Percentiles rank a stretch among this genome's conserved stretches.
Conservation (phyloP, 2,888 invertebrate genomes). For the Tachystola acroxantha region DNA sequence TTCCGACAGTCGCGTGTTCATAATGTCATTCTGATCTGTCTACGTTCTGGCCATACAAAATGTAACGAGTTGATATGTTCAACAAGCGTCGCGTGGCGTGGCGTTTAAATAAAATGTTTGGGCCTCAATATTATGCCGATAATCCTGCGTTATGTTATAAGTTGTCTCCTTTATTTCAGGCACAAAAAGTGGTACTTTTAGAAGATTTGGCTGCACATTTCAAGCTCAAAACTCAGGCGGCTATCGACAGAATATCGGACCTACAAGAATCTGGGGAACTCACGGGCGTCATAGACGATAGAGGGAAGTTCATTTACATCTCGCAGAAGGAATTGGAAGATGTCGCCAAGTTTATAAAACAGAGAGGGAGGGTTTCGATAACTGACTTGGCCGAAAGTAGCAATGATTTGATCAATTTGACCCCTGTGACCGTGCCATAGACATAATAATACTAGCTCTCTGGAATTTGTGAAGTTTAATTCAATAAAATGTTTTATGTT, state of each 20-base stretch:
- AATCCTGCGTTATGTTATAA: too few species aligned
- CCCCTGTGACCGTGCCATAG: conserved; percentile 66
- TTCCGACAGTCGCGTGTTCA: too few species aligned
- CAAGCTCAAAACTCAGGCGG: conserved; percentile 92
- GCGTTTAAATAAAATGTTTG: too few species aligned
- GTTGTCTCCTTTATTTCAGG: conserved; percentile 69
- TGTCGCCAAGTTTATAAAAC: conserved; percentile 96
- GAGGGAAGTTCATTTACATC: conserved; percentile 99
- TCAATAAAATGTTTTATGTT: conserved; percentile 10
- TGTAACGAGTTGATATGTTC: neutral
- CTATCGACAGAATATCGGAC: conserved; percentile 91
- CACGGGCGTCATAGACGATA: conserved; percentile 98
- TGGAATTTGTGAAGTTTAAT: neutral
- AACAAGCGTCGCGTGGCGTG: too few species aligned
- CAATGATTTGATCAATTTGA: conserved; percentile 92
- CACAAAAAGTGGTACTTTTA: conserved; percentile 93
- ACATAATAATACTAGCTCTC: conserved; percentile 1
- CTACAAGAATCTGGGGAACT: conserved; percentile 89
- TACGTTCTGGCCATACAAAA: neutral
- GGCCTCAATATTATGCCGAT: too few species aligned
- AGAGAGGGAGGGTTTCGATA: conserved; percentile 96
- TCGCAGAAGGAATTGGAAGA: conserved; percentile 93
- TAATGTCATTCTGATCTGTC: too few species aligned
- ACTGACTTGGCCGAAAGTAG: conserved; percentile 96
- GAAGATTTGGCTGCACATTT: conserved; percentile 96